These are phyloP conservation scores for Choristoneura rosaceana DNA, from an alignment of 2,888 invertebrate species.

Conservation along the genomic window DNA sequence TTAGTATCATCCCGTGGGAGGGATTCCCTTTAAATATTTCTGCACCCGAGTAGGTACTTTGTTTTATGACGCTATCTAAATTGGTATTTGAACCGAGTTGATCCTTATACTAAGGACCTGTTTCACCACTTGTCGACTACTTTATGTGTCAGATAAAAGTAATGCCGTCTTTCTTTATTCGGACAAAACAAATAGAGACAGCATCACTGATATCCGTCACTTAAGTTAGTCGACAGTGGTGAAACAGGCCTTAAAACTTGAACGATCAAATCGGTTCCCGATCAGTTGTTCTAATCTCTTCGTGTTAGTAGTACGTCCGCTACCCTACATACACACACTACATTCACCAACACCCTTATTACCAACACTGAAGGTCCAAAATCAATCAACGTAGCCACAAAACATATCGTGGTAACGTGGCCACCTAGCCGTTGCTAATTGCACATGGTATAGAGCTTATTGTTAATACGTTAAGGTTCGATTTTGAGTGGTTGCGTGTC, in stretches of 20 bases:
- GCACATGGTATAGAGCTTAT: not conserved
- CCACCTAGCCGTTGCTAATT: not conserved
- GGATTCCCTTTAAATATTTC: too few species aligned
- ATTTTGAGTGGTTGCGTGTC: not conserved
- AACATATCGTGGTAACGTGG: not conserved
- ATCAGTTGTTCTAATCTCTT: conserved; percentile 26
- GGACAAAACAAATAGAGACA: too few species aligned
- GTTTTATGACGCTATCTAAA: too few species aligned
- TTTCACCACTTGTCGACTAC: too few species aligned
- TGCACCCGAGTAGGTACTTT: too few species aligned
- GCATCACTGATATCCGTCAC: too few species aligned
- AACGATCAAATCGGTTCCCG: conserved; percentile 30
- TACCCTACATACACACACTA: conserved; percentile 2
- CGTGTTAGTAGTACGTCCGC: conserved; percentile 39
- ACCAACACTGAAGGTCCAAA: not conserved
- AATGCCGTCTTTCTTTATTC: too few species aligned
- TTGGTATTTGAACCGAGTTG: too few species aligned
- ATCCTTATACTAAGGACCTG: too few species aligned
- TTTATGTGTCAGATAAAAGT: too few species aligned
- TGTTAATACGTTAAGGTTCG: not conserved
- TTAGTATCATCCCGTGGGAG: too few species aligned
- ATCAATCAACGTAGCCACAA: not conserved
- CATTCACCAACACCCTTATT: conserved; percentile 1
- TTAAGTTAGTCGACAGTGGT: too few species aligned
- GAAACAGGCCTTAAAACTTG: not conserved